phyloP scores from a whole-genome alignment of 2,113 vertebrate genomes.

The Pterocles burchelli region DNA sequence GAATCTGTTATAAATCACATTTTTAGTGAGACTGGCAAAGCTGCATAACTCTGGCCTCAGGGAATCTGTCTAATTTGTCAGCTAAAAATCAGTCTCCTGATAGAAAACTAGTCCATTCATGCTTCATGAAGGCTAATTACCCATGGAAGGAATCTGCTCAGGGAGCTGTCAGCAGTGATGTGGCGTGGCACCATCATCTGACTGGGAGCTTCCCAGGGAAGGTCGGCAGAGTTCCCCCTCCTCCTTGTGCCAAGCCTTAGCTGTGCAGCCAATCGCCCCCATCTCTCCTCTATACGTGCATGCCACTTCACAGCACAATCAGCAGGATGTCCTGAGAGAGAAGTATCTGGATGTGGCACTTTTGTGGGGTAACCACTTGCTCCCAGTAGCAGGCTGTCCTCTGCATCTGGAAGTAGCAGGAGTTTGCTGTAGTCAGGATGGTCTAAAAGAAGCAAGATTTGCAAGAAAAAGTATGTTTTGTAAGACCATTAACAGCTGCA shows the following conservation, averaged over 20 bases:
- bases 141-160: conserved; percentile 64
- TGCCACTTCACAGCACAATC: rapidly evolving
- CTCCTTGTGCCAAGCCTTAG: background rate
- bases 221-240: background rate
- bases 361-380: background rate
- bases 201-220: background rate
- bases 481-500: background rate
- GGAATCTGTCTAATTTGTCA: conserved; percentile 80
- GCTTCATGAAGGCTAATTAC: conserved; percentile 62
- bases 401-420: background rate
- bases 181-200: background rate
- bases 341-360: rapidly evolving
- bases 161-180: conserved; percentile 45
- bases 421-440: background rate
- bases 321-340: rapidly evolving
- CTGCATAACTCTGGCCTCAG: conserved; percentile 66
- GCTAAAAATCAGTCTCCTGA: conserved; percentile 70
- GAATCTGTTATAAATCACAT: conserved; percentile 78
- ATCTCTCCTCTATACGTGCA: background rate
- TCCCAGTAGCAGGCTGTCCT: background rate
- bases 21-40: conserved; percentile 69
- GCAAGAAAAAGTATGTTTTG: background rate
- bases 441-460: background rate
- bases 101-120: conserved; percentile 75
- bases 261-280: background rate